These are phyloP conservation scores for Pyrgus malvae DNA, from an alignment of 2,888 invertebrate genomes.

Conservation along the genomic window DNA sequence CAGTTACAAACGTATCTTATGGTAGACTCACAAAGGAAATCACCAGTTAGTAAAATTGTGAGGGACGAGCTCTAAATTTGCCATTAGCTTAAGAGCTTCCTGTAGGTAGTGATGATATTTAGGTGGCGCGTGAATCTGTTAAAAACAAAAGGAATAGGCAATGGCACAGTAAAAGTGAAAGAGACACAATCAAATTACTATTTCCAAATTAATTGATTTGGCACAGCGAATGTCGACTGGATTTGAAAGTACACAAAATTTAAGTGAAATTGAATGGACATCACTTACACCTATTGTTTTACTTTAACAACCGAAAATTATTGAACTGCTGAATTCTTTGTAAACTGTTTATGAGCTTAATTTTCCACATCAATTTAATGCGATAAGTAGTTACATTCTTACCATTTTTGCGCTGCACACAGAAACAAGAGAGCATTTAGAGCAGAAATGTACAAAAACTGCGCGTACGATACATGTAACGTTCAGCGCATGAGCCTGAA, in stretches of 20 bases:
- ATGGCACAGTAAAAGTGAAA: background rate
- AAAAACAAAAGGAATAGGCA: no score
- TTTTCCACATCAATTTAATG: conserved; percentile 25
- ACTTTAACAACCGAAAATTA: background rate
- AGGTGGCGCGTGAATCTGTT: no score
- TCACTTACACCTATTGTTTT: background rate
- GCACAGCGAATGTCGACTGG: conserved; percentile 1
- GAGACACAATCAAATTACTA: conserved; percentile 11
- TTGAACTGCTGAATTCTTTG: no score
- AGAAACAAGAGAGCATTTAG: conserved; percentile 48
- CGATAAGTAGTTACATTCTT: conserved; percentile 35
- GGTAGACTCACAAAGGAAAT: conserved; percentile 7
- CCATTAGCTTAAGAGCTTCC: conserved; percentile 8
- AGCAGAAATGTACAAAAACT: conserved; percentile 26
- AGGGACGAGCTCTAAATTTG: conserved; percentile 2
- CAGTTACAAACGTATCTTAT: background rate
- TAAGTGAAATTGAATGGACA: background rate
- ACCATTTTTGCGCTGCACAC: conserved; percentile 40
- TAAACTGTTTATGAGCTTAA: no score
- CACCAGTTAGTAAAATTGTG: conserved; percentile 10
- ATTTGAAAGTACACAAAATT: conserved; percentile 38
- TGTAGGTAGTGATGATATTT: background rate
- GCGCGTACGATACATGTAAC: conserved; percentile 53
- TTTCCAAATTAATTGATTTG: background rate
- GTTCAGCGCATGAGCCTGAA: conserved; percentile 59